Evolutionary conservation across 2,888 invertebrate species (phyloP).

Genomic region (Campoplex nolae): DNA sequence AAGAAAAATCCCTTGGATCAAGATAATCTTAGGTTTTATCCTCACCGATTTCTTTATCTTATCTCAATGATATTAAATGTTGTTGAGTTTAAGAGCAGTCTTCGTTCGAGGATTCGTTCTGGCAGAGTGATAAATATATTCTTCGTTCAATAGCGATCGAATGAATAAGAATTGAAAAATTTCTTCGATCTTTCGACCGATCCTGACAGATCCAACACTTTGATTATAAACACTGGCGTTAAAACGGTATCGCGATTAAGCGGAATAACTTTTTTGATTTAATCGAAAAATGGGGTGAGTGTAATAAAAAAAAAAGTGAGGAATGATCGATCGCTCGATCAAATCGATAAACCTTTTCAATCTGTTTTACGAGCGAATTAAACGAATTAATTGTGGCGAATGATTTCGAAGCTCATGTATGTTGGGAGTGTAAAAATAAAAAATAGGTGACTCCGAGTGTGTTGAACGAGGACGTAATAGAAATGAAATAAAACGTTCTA

Average conservation of each 20-base stretch:
- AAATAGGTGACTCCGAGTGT: background rate
- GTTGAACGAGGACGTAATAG: constrained; percentile 11
- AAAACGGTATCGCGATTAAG: background rate
- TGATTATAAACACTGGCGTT: background rate
- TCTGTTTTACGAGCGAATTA: background rate
- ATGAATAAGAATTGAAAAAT: background rate
- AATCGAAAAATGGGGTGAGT: constrained; percentile 63
- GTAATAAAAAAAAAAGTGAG: background rate
- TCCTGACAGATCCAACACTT: background rate
- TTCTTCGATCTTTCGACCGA: background rate
- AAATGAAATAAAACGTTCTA: constrained; percentile 28
- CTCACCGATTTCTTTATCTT: constrained; percentile 56
- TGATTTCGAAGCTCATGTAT: background rate
- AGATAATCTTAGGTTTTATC: constrained; percentile 59
- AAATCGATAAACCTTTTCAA: background rate
- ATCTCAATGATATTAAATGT: constrained; percentile 45
- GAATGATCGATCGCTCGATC: background rate
- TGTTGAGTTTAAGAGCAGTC: constrained; percentile 47
- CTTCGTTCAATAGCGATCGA: background rate
- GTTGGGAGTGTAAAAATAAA: background rate
- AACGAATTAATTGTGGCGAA: background rate
- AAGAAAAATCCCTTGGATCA: constrained; percentile 47
- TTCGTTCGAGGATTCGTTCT: constrained; percentile 45
- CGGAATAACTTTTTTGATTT: background rate
- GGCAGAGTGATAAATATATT: constrained; percentile 45